Evolutionary conservation across 2,888 invertebrate genomes (phyloP).

Genomic region (Andrena haemorrhoa): DNA sequence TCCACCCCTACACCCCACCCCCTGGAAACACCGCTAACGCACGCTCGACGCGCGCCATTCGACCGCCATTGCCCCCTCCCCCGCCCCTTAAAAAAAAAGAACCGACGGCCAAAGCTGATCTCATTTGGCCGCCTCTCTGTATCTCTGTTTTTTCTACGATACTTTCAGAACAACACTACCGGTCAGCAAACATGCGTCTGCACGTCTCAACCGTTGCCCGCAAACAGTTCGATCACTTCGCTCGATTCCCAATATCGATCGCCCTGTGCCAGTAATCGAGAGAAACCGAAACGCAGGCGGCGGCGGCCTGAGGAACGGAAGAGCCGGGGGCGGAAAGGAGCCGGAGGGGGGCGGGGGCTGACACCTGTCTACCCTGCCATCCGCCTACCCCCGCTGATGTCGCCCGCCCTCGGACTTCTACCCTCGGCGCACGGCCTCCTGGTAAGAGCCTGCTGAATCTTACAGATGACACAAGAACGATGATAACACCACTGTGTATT

Average conservation of each 20-base stretch:
- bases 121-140: slow-evolving; percentile 54
- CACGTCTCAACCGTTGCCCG: slow-evolving; percentile 78
- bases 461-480: slow-evolving; percentile 40
- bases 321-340: slow-evolving; percentile 84
- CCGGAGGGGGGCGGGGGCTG: slow-evolving; percentile 83
- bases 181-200: slow-evolving; percentile 80
- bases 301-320: slow-evolving; percentile 84
- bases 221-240: slow-evolving; percentile 70
- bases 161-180: slow-evolving; percentile 82
- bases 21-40: background rate
- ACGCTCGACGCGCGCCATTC: background rate
- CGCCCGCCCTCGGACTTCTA: slow-evolving; percentile 86
- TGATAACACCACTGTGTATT: slow-evolving; percentile 56
- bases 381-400: slow-evolving; percentile 88
- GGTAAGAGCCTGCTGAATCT: slow-evolving; percentile 77
- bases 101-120: slow-evolving; percentile 10
- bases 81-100: background rate
- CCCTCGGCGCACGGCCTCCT: slow-evolving; percentile 84
- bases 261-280: slow-evolving; percentile 71
- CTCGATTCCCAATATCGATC: slow-evolving; percentile 74
- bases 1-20: background rate
- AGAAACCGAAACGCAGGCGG: slow-evolving; percentile 83
- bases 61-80: background rate
- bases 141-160: slow-evolving; percentile 71
- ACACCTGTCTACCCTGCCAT: slow-evolving; percentile 84